Evolutionary conservation across 2,113 vertebrate genomes (phyloP).

Genomic region (Hylia prasina): DNA sequence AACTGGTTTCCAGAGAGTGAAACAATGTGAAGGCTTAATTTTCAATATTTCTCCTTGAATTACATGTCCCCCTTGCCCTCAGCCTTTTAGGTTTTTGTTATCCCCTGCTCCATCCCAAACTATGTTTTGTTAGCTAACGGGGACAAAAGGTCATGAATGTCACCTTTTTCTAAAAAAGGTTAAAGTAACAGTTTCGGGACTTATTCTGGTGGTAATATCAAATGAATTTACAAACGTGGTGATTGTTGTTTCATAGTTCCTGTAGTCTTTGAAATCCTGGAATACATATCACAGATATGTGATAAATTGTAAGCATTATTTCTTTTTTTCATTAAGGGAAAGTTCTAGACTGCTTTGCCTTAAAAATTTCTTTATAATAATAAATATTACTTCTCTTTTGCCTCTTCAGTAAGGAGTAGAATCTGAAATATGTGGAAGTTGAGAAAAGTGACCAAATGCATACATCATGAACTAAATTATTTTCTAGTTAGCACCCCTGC

Average conservation of each 20-base stretch:
- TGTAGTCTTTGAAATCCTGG: not conserved
- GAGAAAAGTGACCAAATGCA: not conserved
- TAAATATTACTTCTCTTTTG: not conserved
- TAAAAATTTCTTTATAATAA: not conserved
- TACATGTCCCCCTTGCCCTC: not conserved
- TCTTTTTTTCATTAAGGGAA: not conserved
- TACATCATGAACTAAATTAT: not conserved
- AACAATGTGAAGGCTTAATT: not conserved
- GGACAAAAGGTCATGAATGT: not conserved
- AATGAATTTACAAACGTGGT: not conserved
- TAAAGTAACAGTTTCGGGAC: not conserved
- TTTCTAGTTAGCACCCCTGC: not conserved
- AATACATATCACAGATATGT: not conserved
- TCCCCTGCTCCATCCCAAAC: accelerated
- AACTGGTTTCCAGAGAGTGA: not conserved
- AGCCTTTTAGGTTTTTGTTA: not conserved
- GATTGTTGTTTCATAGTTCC: not conserved
- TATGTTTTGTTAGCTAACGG: not conserved
- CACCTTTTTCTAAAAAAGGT: not conserved
- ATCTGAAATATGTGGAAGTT: not conserved
- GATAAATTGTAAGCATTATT: not conserved
- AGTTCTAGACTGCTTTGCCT: not conserved
- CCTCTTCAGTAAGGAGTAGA: not conserved
- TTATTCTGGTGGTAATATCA: not conserved
- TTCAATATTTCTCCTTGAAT: not conserved